phyloP scores from a whole-genome alignment of 2,888 invertebrate species.

The Phortica magna region DNA sequence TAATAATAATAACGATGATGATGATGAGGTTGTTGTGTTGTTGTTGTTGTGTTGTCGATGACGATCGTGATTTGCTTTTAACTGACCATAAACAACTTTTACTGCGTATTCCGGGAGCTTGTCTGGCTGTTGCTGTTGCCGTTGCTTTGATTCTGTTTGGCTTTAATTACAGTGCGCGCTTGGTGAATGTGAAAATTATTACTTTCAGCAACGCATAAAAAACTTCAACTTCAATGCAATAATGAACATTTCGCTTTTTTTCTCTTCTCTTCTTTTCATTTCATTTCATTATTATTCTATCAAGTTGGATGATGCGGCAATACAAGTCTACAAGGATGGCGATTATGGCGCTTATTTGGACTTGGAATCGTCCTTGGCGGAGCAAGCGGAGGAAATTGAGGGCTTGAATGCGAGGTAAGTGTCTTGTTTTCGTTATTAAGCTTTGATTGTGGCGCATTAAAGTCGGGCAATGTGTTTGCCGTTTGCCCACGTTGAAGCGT shows the following conservation, averaged over 20 bases:
- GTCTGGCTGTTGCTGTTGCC: constrained; percentile 28
- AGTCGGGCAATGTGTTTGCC: no score
- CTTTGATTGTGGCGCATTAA: no score
- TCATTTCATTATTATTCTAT: constrained; percentile 76
- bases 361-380: constrained; percentile 96
- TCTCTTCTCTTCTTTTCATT: constrained; percentile 15
- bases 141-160: constrained; percentile 52
- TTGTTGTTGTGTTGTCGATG: not conserved
- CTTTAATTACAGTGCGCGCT: constrained; percentile 61
- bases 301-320: constrained; percentile 97
- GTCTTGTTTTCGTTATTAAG: not conserved
- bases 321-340: constrained; percentile 97
- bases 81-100: constrained; percentile 66
- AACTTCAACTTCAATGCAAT: not conserved
- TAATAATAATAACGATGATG: not conserved
- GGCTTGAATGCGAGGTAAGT: constrained; percentile 95
- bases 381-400: constrained; percentile 98
- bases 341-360: constrained; percentile 98
- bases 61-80: constrained; percentile 24
- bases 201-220: not conserved
- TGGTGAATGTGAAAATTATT: constrained; percentile 26
- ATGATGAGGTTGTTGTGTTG: constrained; percentile 24
- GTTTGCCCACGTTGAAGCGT: not conserved
- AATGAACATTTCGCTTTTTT: constrained; percentile 1
- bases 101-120: constrained; percentile 64